These are phyloP conservation scores for Coelinius sp. DNA, from an alignment of 2,888 invertebrate genomes.

Conservation along the genomic window DNA sequence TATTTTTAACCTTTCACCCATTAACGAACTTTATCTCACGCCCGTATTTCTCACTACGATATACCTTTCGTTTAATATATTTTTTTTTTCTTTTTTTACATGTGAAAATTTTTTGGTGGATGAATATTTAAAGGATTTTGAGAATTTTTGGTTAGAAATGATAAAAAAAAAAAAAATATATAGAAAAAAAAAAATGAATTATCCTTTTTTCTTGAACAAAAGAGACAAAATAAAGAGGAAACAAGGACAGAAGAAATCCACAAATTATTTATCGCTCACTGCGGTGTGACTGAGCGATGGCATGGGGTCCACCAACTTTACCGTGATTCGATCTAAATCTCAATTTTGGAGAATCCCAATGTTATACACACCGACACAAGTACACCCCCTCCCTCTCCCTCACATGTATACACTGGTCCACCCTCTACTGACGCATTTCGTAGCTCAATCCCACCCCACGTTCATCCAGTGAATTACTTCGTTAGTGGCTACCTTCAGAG, in stretches of 20 bases:
- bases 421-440: conserved; percentile 32
- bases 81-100: conserved; percentile 5
- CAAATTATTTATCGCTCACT: conserved; percentile 54
- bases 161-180: no score
- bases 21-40: conserved; percentile 68
- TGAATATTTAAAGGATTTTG: background rate
- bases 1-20: conserved; percentile 70
- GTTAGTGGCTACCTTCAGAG: conserved; percentile 71
- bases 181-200: no score
- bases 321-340: conserved; percentile 67
- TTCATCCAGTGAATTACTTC: conserved; percentile 71
- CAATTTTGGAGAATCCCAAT: conserved; percentile 63
- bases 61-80: conserved; percentile 33
- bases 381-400: background rate
- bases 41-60: conserved; percentile 51
- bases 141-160: no score
- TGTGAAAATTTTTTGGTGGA: background rate
- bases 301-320: conserved; percentile 51
- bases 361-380: conserved; percentile 1
- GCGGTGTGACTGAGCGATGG: conserved; percentile 39
- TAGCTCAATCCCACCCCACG: conserved; percentile 55
- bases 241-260: conserved; percentile 21
- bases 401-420: conserved; percentile 35
- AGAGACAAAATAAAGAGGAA: background rate
- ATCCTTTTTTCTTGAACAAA: background rate